Conservation (phyloP, 2,888 invertebrate genomes). For the Microctonus brassicae region DNA sequence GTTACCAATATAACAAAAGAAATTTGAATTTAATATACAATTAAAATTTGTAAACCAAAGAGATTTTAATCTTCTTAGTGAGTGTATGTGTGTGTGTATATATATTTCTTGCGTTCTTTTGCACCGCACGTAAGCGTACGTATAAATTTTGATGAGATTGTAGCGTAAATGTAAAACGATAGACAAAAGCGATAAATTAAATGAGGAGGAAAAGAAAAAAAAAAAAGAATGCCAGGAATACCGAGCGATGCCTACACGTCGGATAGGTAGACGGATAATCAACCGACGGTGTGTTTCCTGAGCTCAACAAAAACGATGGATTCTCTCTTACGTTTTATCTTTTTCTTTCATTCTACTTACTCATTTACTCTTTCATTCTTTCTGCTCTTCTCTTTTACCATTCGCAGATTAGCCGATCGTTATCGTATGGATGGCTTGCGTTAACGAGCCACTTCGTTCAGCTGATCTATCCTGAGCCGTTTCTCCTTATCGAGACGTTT, state of each 20-base stretch:
- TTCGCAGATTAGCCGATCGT: constrained; percentile 63
- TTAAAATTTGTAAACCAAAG: constrained; percentile 18
- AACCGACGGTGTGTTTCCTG: constrained; percentile 37
- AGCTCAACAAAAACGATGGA: constrained; percentile 27
- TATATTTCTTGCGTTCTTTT: neutral
- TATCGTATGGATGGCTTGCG: constrained; percentile 63
- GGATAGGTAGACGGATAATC: constrained; percentile 40
- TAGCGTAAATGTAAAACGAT: constrained; percentile 39
- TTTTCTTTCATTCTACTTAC: neutral
- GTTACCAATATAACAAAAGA: neutral
- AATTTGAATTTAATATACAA: constrained; percentile 11
- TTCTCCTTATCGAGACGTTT: constrained; percentile 19
- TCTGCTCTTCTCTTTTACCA: constrained; percentile 11
- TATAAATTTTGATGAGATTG: constrained; percentile 33
- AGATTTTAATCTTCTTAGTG: constrained; percentile 22
- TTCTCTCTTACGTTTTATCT: constrained; percentile 17
- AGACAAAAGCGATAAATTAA: constrained; percentile 39
- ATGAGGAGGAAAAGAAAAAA: constrained; percentile 22
- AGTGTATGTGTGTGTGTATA: neutral
- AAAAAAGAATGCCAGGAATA: constrained; percentile 31
- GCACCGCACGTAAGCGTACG: constrained; percentile 5
- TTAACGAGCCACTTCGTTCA: constrained; percentile 58
- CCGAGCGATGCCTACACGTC: constrained; percentile 37
- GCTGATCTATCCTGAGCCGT: constrained; percentile 42
- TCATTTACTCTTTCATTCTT: neutral